A percentile compares a stretch with the other conserved stretches of the same genome.
Conservation (phyloP, 2,888 invertebrate genomes). For the Eurytoma californica region DNA sequence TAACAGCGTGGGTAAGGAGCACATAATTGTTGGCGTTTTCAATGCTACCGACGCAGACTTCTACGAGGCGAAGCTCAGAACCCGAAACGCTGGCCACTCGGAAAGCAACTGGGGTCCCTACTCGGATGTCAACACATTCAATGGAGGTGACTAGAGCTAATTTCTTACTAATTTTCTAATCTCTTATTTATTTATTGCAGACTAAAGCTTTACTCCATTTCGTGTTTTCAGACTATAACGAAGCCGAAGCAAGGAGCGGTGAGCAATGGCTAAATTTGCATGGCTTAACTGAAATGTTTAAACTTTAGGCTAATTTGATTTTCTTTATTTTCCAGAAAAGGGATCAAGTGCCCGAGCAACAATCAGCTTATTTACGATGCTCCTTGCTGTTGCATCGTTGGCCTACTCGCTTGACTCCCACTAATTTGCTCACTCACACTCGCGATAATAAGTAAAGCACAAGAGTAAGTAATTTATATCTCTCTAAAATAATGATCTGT, state of each 20-base stretch:
- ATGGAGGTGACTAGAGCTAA: slow-evolving; percentile 55
- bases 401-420: slow-evolving; percentile 26
- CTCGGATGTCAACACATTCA: slow-evolving; percentile 58
- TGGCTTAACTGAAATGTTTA: background rate
- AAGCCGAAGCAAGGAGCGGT: slow-evolving; percentile 34
- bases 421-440: slow-evolving; percentile 39
- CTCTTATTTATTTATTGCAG: background rate
- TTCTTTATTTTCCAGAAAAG: slow-evolving; percentile 29
- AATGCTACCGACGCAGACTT: slow-evolving; percentile 57
- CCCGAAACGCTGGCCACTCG: slow-evolving; percentile 53
- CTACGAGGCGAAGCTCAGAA: slow-evolving; percentile 59
- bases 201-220: background rate
- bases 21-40: slow-evolving; percentile 56
- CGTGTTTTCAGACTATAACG: background rate
- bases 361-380: slow-evolving; percentile 38
- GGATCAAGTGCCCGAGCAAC: slow-evolving; percentile 37
- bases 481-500: background rate
- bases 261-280: slow-evolving; percentile 11
- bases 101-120: slow-evolving; percentile 58
- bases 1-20: slow-evolving; percentile 58
- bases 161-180: no score
- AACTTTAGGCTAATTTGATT: background rate
- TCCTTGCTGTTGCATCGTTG: slow-evolving; percentile 34
- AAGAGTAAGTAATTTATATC: background rate
- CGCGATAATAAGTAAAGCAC: no score